Conservation (phyloP, 2,113 vertebrate genomes). For the Macrotus californicus region DNA sequence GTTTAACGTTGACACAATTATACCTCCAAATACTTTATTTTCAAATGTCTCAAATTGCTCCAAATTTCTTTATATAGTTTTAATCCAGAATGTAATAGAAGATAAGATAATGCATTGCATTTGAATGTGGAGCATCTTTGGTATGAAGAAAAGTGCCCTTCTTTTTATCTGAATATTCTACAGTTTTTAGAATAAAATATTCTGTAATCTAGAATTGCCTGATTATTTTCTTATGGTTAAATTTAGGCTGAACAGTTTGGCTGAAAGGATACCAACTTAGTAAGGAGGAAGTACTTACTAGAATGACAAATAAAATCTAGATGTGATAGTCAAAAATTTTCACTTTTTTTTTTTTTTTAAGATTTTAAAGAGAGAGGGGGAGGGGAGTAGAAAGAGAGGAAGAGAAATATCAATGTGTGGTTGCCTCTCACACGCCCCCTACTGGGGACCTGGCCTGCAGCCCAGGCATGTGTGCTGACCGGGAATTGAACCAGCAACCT, state of each 20-base stretch:
- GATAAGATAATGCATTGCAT: not conserved
- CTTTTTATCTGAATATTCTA: not conserved
- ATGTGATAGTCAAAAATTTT: not conserved
- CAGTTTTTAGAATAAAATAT: not conserved
- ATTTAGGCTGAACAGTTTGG: not conserved
- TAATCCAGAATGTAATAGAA: not conserved
- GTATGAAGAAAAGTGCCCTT: not conserved
- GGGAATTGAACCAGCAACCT: too few relatives aligned
- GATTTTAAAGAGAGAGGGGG: too few relatives aligned
- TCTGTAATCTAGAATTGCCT: not conserved
- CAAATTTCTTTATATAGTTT: not conserved
- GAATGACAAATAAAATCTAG: not conserved
- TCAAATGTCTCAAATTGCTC: not conserved
- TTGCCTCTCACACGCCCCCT: too few relatives aligned
- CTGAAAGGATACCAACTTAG: not conserved
- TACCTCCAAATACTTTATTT: not conserved
- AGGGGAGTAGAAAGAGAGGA: too few relatives aligned
- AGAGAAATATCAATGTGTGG: too few relatives aligned
- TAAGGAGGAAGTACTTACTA: not conserved
- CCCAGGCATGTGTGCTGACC: too few relatives aligned
- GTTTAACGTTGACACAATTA: not conserved
- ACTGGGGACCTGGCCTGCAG: too few relatives aligned
- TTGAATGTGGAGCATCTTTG: not conserved
- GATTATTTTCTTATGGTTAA: not conserved
- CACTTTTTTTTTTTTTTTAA: not conserved